A percentile compares a stretch with the other conserved stretches of the same genome.
Evolutionary conservation across 1,140 invertebrate species (phyloP).

Genomic region (Dendrolimus kikuchii): DNA sequence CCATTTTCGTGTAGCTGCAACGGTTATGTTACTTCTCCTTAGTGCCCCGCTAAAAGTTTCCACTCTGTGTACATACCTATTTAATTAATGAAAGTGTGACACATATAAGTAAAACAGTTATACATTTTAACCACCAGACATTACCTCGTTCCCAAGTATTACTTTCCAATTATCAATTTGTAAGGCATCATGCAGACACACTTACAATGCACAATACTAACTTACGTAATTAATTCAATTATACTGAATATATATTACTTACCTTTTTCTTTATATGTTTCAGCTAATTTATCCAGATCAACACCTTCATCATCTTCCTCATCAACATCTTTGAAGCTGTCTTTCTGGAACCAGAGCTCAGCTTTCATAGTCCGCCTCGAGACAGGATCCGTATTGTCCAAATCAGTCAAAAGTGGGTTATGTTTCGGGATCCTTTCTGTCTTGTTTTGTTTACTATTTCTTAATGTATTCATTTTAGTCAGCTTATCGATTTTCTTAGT

Average conservation of each 20-base stretch:
- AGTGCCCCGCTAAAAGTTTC: too few relatives aligned
- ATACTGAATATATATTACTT: too few relatives aligned
- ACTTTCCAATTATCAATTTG: too few relatives aligned
- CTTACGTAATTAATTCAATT: background rate
- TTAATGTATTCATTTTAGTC: slow-evolving; percentile 61
- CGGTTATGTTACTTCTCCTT: too few relatives aligned
- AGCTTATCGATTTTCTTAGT: slow-evolving; percentile 50
- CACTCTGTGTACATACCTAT: too few relatives aligned
- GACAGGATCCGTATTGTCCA: slow-evolving; percentile 83
- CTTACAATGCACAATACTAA: too few relatives aligned
- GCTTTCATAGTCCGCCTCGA: slow-evolving; percentile 83
- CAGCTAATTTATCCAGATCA: slow-evolving; percentile 86
- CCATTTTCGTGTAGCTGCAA: too few relatives aligned
- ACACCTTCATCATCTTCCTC: slow-evolving; percentile 88
- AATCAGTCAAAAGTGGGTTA: slow-evolving; percentile 89
- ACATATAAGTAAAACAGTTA: too few relatives aligned
- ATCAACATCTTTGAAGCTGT: slow-evolving; percentile 87
- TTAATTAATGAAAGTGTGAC: too few relatives aligned
- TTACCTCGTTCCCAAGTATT: too few relatives aligned
- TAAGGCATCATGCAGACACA: too few relatives aligned
- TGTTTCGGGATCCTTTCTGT: slow-evolving; percentile 54
- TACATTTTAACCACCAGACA: too few relatives aligned
- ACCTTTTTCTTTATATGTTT: slow-evolving; percentile 82
- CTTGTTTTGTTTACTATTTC: slow-evolving; percentile 39
- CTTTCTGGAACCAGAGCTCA: slow-evolving; percentile 92